These are phyloP conservation scores for Watsonalla cultraria DNA, from an alignment of 2,888 invertebrate genomes.

Conservation along the genomic window DNA sequence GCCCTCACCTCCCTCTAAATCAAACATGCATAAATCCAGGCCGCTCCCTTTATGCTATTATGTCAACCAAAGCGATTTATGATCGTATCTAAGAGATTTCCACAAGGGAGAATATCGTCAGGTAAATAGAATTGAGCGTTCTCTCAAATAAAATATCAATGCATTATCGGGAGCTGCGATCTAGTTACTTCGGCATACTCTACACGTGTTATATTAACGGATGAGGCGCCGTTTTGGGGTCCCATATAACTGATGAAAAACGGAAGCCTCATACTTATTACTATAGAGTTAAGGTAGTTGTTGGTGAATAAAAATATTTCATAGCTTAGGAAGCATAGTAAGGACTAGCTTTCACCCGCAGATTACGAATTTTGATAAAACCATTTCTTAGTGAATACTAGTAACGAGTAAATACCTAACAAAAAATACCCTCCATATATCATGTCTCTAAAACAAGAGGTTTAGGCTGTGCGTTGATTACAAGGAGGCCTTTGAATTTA, in stretches of 20 bases:
- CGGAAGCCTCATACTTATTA: background rate
- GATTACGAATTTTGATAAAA: too few species aligned
- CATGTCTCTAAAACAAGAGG: too few species aligned
- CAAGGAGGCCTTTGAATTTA: too few species aligned
- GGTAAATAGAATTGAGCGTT: constrained; percentile 62
- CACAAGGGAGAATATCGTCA: constrained; percentile 55
- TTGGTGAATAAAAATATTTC: too few species aligned
- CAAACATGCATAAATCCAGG: constrained; percentile 73
- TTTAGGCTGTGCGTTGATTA: too few species aligned
- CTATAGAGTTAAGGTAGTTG: too few species aligned
- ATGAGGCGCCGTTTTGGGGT: too few species aligned
- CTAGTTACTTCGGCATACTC: constrained; percentile 4
- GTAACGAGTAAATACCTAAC: too few species aligned
- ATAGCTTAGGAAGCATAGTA: too few species aligned
- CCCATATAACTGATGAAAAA: background rate
- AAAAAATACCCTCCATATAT: too few species aligned
- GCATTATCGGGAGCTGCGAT: constrained; percentile 20
- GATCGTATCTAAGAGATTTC: constrained; percentile 71
- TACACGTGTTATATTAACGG: background rate
- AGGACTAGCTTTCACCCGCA: too few species aligned
- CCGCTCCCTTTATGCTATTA: constrained; percentile 72
- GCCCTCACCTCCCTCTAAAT: constrained; percentile 62
- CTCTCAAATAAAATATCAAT: constrained; percentile 21
- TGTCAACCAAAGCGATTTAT: constrained; percentile 75
- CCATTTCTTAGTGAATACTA: too few species aligned